Base-by-base conservation (phyloP, 1,140 invertebrate genomes). In the Conus betulinus region DNA sequence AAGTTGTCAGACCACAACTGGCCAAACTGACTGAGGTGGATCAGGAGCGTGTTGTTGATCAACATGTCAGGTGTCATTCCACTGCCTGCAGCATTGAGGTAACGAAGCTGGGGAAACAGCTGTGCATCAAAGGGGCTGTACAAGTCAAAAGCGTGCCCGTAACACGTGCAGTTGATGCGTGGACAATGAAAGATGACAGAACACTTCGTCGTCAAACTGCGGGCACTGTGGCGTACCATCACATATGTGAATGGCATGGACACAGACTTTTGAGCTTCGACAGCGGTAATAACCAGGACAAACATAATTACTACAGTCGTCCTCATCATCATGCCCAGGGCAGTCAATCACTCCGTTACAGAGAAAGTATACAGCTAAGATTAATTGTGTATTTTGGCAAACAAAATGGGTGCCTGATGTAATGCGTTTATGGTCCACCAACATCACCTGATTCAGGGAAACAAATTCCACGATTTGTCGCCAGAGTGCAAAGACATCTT, bases 221-320 rank as follows among this genome's bases (percentile, higher is more conserved):
- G 88, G 88, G 60, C 88, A 89, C 25, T 89, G 88, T 81, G 74
- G 87, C 6, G 52, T 11, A 8, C 85, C 85, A 79, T 89, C 88
- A 84, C 85, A 86, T 11, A 89, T 20, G 85, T 86, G 57, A 7
- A 63, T 52, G 15, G 63, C 53, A 39, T 87, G 85, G 23, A 89
- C 0, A 60, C 88, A 89, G 17, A 89, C 67, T 13, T 67, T 5
- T 0, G 88, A 87, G n/a, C 78, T 13, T 20, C 82, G 83, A 63
- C 39, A 39, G 3, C 39, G 39, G 39, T 39, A 1, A 39, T 39
- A 39, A 0, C 39, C 39, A 39, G 39, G 39, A 39, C 39, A 0
- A 39, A 39, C 39, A 39, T 39, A 0, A 39, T 39, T 39, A 3
- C 39, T 39, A 39, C 39, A 39, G 39, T 1, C 39, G 39, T 39